Evolutionary conservation across 2,888 invertebrate species (phyloP).

Genomic region (Agrochola litura): DNA sequence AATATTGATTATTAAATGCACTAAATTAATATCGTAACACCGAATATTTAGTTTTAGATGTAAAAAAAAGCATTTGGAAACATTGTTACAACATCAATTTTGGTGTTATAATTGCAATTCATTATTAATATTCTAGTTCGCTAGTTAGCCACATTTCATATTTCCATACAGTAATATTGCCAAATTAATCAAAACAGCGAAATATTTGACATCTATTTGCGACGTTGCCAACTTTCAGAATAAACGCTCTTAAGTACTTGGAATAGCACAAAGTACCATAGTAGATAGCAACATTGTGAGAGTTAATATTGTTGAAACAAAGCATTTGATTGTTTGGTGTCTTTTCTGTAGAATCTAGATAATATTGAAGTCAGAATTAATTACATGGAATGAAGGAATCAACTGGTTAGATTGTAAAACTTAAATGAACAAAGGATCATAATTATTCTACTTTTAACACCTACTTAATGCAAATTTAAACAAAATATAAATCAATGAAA

Average conservation of each 20-base stretch:
- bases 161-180: too few species aligned
- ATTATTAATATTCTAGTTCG: too few species aligned
- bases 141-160: too few species aligned
- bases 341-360: slow-evolving; percentile 2
- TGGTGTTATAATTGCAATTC: too few species aligned
- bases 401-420: slow-evolving; percentile 27
- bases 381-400: slow-evolving; percentile 7
- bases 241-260: neutral
- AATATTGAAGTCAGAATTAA: neutral
- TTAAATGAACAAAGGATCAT: neutral
- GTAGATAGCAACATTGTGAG: neutral
- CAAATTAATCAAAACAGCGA: too few species aligned
- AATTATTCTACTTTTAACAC: neutral
- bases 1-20: too few species aligned
- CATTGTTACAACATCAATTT: too few species aligned
- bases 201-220: too few species aligned
- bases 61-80: too few species aligned
- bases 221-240: too few species aligned
- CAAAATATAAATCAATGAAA: neutral
- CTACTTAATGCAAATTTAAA: neutral
- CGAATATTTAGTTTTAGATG: too few species aligned
- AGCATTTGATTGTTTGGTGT: slow-evolving; percentile 12
- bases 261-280: neutral
- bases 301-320: slow-evolving; percentile 8
- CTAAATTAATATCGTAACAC: too few species aligned